Evolutionary conservation across 1,140 invertebrate species (phyloP).

Genomic region (Archivesica marissinica): DNA sequence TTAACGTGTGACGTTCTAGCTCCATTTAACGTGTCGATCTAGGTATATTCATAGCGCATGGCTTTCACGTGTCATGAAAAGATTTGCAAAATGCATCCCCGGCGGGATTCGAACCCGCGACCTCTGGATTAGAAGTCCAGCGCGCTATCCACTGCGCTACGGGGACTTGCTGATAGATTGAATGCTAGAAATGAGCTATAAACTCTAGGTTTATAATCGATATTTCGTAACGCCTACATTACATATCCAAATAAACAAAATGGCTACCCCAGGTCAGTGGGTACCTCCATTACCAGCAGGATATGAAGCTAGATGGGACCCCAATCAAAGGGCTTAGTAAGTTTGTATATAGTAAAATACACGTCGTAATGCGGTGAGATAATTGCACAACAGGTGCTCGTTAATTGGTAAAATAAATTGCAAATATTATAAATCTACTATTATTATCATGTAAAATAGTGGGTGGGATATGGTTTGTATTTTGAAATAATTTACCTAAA

Average conservation of each 20-base stretch:
- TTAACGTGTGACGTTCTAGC: too few relatives aligned
- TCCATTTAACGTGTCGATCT: too few relatives aligned
- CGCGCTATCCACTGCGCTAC: conserved; percentile 78
- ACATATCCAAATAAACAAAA: conserved; percentile 30
- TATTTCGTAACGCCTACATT: not conserved
- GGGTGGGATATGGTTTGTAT: not conserved
- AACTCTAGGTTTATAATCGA: not conserved
- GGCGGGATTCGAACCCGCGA: conserved; percentile 78
- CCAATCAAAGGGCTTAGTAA: conserved; percentile 60
- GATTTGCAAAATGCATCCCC: too few relatives aligned
- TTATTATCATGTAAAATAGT: too few relatives aligned
- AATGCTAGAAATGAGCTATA: not conserved
- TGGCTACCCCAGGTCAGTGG: conserved; percentile 48
- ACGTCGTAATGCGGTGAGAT: too few relatives aligned
- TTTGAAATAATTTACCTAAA: too few relatives aligned
- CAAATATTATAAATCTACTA: too few relatives aligned
- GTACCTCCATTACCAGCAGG: conserved; percentile 52
- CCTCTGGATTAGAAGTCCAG: conserved; percentile 78
- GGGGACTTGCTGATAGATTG: conserved; percentile 44
- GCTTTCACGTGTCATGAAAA: too few relatives aligned
- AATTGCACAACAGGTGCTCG: too few relatives aligned
- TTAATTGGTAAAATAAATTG: too few relatives aligned
- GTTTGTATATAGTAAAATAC: too few relatives aligned
- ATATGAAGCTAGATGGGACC: conserved; percentile 60
- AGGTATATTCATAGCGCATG: too few relatives aligned